Base-by-base conservation (phyloP, 1,140 invertebrate genomes). In the Drosophila santomea region DNA sequence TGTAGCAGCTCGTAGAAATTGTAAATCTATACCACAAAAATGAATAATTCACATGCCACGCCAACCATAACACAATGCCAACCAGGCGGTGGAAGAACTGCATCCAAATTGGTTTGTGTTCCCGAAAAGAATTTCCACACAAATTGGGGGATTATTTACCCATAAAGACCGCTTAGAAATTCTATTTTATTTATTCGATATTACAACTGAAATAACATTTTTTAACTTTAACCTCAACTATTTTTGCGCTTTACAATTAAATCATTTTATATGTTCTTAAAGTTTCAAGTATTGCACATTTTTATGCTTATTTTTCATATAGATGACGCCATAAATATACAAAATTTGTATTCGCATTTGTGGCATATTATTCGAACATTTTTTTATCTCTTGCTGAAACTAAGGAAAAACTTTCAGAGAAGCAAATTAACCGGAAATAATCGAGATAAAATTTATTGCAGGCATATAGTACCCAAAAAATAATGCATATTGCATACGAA, bases 11-110 rank as follows among this genome's bases (percentile, higher is more conserved):
- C 58, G 60, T 72, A 51, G 77, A 84, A 83, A 86, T 85, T 86
- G 82, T 85, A 85, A 81, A 85, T 85, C 82, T 78, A 60, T 57
- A 67, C 74, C 82, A 77, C 78, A 69, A 81, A 71, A 81, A 78
- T 85, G 64, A 85, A 85, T 85, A 86, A 86, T 86, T 72, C 81
- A 86, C 68, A 68, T 58, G 66, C 17, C 45, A 48, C 28, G 50
- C 68, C 54, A 58, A 44, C 52, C 71, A 62, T 6, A 74, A 63
- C 58, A 74, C 51, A 71, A 48, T 69, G 62, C 50, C 20, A 20
- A 20, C 36, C 54, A 48, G 66, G 20, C 61, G 32, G 41, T 39
- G 43, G 25, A 32, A 50, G 25, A 57, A 71, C 51, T 57, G 67
- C 50, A 67, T 69, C 17, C 63, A 55, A 71, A 71, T 69, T 57